These are phyloP conservation scores for Aphodius granarius DNA, from an alignment of 2,888 invertebrate species.

Conservation along the genomic window DNA sequence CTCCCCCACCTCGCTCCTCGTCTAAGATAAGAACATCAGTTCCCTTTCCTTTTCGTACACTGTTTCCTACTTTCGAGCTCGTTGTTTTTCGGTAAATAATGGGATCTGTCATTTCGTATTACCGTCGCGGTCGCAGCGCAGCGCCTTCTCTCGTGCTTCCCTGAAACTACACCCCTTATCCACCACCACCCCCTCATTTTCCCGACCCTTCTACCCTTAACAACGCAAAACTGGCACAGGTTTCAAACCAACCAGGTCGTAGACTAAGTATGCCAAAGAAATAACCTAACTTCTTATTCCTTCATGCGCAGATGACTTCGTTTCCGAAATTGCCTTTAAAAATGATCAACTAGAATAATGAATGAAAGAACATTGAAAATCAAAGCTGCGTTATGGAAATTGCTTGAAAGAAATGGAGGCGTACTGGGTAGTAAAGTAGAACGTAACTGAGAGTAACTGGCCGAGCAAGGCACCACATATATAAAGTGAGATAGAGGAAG, in stretches of 20 bases:
- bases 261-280: too few relatives aligned
- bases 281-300: too few relatives aligned
- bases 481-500: background rate
- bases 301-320: background rate
- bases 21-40: constrained; percentile 35
- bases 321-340: background rate
- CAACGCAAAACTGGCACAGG: too few relatives aligned
- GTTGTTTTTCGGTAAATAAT: constrained; percentile 57
- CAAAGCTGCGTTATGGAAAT: background rate
- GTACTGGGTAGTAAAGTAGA: background rate
- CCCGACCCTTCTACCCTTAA: background rate
- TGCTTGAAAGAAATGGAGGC: background rate
- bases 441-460: background rate
- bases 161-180: constrained; percentile 1
- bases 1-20: background rate
- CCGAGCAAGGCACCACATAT: background rate
- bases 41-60: constrained; percentile 50
- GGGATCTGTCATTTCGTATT: constrained; percentile 57
- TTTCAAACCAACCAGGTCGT: too few relatives aligned
- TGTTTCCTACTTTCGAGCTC: constrained; percentile 52
- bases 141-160: constrained; percentile 19
- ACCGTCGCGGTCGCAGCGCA: constrained; percentile 46
- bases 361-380: background rate
- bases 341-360: background rate
- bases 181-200: background rate